Base-by-base conservation (phyloP, 2,797 vertebrate genomes). In the Halcyon chelicuti region DNA sequence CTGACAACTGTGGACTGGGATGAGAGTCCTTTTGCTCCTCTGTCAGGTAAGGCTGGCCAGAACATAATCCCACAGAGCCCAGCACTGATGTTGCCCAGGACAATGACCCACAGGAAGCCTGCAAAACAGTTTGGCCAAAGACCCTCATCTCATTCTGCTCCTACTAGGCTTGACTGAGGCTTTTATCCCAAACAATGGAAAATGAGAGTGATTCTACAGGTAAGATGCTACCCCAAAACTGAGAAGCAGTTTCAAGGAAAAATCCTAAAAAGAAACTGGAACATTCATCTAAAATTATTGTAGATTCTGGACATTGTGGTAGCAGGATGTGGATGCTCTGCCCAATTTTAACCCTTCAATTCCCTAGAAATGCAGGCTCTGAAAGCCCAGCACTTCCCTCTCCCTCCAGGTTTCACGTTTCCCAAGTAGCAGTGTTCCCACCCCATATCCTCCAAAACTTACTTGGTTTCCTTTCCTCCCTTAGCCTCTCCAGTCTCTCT, bases 401-500 rank as follows among this genome's bases (percentile, higher is more conserved):
- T 65, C 42, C 35, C n/a, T 58, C 40, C 39, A 78, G 18, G 15
- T 79, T 79, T n/a, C 46, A 14, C 5, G 21, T 61, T 77, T 92
- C 23, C 47, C 47, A 85, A 63, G 51, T 3, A 86, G 44, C 20
- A 71, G 31, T 21, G 14, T 17, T 90, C 40, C 47, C 52, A 76
- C 22, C 44, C 1, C 0, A 10, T 57, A 61, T 73, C 65, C 20
- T 85, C n/a, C 68, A 73, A 88, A 82, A 97, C 98, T 98, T 73
- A 99, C 99, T 99, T 12, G 98, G 99, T 73, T 96, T 98, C 8
- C 98, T 98, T 95, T 99, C 99, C 72, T 99, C 98, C 90, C 98
- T 99, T 76, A 99, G 98, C 93, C 98, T 99, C 80, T 99, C 98
- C 86, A 99, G 98, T 96, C 99, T 98, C 91, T 99, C 99, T 88